These are phyloP conservation scores for Choreutis nemorana DNA, from an alignment of 2,888 invertebrate genomes.

Conservation along the genomic window DNA sequence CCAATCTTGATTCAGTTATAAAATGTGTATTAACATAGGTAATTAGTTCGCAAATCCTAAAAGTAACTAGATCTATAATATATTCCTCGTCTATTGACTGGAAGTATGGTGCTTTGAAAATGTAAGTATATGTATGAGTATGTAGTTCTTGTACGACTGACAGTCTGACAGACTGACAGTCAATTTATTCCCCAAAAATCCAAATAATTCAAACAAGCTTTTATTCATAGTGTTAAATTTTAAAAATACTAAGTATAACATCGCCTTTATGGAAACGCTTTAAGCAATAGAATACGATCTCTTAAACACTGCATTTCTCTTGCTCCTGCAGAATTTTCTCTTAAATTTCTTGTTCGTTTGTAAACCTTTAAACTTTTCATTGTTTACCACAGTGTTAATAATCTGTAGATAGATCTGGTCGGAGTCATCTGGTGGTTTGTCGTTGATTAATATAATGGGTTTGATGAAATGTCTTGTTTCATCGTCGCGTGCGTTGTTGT, in stretches of 20 bases:
- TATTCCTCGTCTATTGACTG: no score
- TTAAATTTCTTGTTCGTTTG: constrained; percentile 37
- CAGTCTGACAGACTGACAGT: no score
- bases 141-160: no score
- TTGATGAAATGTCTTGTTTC: constrained; percentile 23
- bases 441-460: constrained; percentile 51
- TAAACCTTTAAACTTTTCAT: constrained; percentile 37
- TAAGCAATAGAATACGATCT: constrained; percentile 52
- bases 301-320: constrained; percentile 41
- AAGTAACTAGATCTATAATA: no score
- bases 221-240: background rate
- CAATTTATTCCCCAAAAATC: no score
- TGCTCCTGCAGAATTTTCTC: constrained; percentile 43
- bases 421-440: constrained; percentile 46
- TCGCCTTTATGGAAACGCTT: constrained; percentile 7
- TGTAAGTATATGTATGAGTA: no score
- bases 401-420: constrained; percentile 43
- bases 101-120: no score
- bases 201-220: background rate
- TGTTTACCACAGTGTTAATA: constrained; percentile 30
- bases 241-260: constrained; percentile 1
- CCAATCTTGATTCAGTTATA: no score
- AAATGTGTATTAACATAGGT: no score
- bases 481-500: constrained; percentile 16
- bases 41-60: no score